Conservation (phyloP, 2,888 invertebrate genomes). For the Trachelus tabidus region DNA sequence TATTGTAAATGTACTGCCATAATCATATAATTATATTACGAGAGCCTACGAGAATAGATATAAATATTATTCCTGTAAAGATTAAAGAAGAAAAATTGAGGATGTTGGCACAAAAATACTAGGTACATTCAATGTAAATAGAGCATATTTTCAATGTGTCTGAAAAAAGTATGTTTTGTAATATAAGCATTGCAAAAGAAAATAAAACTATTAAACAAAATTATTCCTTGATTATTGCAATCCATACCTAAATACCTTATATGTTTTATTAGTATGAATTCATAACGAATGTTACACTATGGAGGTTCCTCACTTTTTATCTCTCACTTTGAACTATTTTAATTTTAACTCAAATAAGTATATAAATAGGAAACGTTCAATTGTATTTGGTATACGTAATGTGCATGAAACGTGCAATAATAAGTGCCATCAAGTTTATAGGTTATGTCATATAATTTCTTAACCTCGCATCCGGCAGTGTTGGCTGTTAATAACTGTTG, state of each 20-base stretch:
- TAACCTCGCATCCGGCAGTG: neutral
- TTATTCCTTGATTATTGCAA: neutral
- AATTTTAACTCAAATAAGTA: neutral
- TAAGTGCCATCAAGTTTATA: neutral
- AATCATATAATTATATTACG: slow-evolving; percentile 56
- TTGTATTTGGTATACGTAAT: neutral
- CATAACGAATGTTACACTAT: neutral
- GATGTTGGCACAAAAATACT: slow-evolving; percentile 42
- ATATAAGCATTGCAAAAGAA: slow-evolving; percentile 64
- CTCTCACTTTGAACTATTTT: neutral
- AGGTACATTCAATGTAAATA: slow-evolving; percentile 64
- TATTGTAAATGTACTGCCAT: slow-evolving; percentile 67
- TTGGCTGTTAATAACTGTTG: neutral
- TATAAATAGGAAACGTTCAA: neutral
- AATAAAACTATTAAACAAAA: slow-evolving; percentile 59
- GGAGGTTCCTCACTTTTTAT: neutral
- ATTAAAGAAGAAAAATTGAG: slow-evolving; percentile 33
- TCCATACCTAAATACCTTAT: too few relatives aligned
- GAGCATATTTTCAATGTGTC: slow-evolving; percentile 66
- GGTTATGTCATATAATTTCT: neutral
- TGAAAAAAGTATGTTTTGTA: slow-evolving; percentile 66
- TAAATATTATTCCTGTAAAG: slow-evolving; percentile 63
- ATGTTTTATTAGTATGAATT: neutral
- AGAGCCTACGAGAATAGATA: slow-evolving; percentile 61
- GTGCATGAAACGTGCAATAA: neutral